A percentile compares a stretch with the other conserved stretches of the same genome.
Conservation (phyloP, 2,888 invertebrate genomes). For the Temnothorax unifasciatus region DNA sequence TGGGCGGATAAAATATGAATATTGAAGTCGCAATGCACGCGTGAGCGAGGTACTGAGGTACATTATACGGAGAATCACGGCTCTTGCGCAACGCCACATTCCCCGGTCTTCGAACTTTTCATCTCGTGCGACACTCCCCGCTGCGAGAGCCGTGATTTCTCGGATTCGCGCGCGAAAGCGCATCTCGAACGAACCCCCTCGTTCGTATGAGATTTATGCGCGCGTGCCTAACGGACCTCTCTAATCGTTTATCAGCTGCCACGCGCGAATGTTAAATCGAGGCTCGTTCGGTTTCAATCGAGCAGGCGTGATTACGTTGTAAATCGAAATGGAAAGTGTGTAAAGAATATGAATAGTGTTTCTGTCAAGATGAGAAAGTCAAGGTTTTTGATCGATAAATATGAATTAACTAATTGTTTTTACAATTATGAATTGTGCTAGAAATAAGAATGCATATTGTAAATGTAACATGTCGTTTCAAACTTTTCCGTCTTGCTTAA, state of each 20-base stretch:
- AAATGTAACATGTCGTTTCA: background rate
- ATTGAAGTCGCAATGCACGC: conserved; percentile 46
- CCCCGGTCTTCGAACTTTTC: conserved; percentile 33
- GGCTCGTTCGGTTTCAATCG: conserved; percentile 10
- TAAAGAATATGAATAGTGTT: background rate
- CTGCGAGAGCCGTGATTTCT: conserved; percentile 3
- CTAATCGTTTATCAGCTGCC: conserved; percentile 42
- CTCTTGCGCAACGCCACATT: conserved; percentile 53
- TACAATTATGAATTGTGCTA: background rate
- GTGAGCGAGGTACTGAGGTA: conserved; percentile 16
- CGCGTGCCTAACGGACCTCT: conserved; percentile 32
- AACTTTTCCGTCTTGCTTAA: background rate
- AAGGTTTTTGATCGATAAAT: background rate
- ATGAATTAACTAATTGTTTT: background rate
- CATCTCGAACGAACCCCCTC: conserved; percentile 5
- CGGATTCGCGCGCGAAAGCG: background rate
- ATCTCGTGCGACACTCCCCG: conserved; percentile 18
- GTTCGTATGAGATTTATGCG: conserved; percentile 17
- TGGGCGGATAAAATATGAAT: conserved; percentile 58
- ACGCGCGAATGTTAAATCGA: conserved; percentile 20
- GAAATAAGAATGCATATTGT: background rate
- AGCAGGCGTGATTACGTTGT: conserved; percentile 33
- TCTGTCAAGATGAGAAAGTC: background rate
- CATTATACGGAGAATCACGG: conserved; percentile 19
- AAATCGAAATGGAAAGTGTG: conserved; percentile 42